Conservation (phyloP, 2,888 invertebrate genomes). For the Aplocera efformata region DNA sequence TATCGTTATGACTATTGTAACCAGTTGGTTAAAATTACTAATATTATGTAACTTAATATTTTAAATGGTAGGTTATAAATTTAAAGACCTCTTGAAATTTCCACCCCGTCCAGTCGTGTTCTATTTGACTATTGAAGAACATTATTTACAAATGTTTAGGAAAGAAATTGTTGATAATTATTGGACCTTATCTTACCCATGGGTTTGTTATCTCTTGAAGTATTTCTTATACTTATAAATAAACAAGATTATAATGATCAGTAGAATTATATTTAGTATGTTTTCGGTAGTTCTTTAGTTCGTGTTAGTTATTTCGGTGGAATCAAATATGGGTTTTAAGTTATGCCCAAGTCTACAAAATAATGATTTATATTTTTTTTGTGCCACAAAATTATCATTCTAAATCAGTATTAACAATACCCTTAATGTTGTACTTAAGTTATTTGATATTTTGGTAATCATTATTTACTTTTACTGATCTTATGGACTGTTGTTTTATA, state of each 20-base stretch:
- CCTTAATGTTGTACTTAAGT: constrained; percentile 37
- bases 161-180: constrained; percentile 8
- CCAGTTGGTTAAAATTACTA: constrained; percentile 11
- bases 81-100: constrained; percentile 28
- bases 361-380: constrained; percentile 12
- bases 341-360: too few species aligned
- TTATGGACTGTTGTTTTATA: neutral
- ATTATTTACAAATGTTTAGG: constrained; percentile 29
- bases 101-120: constrained; percentile 40
- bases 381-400: constrained; percentile 42
- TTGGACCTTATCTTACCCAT: neutral
- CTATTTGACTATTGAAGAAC: constrained; percentile 27
- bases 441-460: constrained; percentile 19
- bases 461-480: constrained; percentile 2
- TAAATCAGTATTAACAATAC: constrained; percentile 45
- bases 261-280: too few species aligned
- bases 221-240: neutral
- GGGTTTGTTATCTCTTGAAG: neutral
- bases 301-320: too few species aligned
- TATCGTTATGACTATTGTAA: constrained; percentile 9
- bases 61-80: constrained; percentile 14
- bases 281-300: too few species aligned
- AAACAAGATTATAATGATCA: too few species aligned
- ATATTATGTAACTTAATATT: constrained; percentile 16
- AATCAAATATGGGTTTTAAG: too few species aligned